Evolutionary conservation across 2,113 vertebrate species (phyloP).

Genomic region (Mesitornis unicolor): DNA sequence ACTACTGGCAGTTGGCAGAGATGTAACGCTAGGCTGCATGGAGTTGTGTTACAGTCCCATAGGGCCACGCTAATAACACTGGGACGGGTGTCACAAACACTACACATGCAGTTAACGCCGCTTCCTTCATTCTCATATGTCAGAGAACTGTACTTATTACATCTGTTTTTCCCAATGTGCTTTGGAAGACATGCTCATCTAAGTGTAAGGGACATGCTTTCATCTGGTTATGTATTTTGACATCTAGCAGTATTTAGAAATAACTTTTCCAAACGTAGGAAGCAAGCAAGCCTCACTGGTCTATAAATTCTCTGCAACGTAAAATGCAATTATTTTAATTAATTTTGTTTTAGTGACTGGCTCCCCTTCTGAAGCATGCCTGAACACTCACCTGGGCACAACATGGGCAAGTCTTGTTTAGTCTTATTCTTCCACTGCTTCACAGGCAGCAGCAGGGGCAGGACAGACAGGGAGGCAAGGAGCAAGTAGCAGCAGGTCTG

Average conservation of each 20-base stretch:
- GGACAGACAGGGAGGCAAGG: neutral
- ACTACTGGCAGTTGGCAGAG: neutral
- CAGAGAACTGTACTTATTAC: neutral
- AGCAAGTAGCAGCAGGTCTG: neutral
- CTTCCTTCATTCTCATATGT: neutral
- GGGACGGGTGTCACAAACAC: neutral
- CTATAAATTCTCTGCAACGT: neutral
- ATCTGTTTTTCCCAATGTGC: neutral
- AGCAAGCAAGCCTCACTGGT: neutral
- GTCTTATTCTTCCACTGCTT: neutral
- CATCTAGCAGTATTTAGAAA: neutral
- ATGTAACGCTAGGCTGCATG: fast-evolving
- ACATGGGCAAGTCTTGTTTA: neutral
- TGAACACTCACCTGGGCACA: neutral
- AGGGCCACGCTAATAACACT: neutral
- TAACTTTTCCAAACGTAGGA: neutral
- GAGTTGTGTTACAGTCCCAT: neutral
- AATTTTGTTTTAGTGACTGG: neutral
- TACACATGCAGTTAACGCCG: neutral
- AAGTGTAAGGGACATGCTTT: neutral
- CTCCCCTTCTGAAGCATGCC: neutral
- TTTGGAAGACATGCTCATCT: neutral
- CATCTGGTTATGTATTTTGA: neutral
- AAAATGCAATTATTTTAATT: neutral
- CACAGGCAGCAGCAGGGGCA: neutral